Evolutionary conservation across 2,888 invertebrate species (phyloP), one percentile per base, ranked within the genome.

Genomic region (Drosophila austrosaltans): DNA sequence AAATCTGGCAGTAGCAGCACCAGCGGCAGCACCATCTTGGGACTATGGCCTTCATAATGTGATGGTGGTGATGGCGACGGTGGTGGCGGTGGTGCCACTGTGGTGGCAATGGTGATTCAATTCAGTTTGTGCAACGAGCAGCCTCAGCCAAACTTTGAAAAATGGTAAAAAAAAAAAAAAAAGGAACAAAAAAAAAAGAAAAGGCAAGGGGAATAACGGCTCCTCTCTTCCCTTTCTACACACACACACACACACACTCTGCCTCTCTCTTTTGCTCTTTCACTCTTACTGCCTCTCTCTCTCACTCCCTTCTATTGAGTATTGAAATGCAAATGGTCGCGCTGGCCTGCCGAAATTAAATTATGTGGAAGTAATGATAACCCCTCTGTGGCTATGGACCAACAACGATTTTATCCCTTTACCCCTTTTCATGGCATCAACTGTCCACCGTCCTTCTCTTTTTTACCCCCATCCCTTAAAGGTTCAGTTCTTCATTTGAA

Each of bases 311-410:
- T 77, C 69, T 81, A 78, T 69, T 63, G 66, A 75, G 85, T 78
- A 89, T 85, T 87, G 88, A 79, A 89, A 86, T 89, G 86, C 86
- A 86, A 86, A 86, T 89, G 89, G 89, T 85, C 81, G 73, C 66
- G 32, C 70, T 79, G 84, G 89, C 72, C 82, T 85, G 86, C 88
- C 83, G 86, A 89, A 87, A 87, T 89, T 87, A 87, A 87, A 87
- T 87, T 87, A 89, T 87, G 87, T 89, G 87, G 89, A 87, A 87
- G 89, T 87, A 87, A 87, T 87, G 87, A 87, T 87, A 87, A 88
- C 87, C 89, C 86, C 82, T 89, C 80, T 76, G 84, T 71, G 66
- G 64, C 70, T 69, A 59, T 71, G 44, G 44, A 48, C 32, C 48
- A 39, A 36, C 20, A 39, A 36, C 20, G 36, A 57, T 57, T 40